Base-by-base conservation (phyloP, 2,797 vertebrate species). In the Ficedula albicollis region DNA sequence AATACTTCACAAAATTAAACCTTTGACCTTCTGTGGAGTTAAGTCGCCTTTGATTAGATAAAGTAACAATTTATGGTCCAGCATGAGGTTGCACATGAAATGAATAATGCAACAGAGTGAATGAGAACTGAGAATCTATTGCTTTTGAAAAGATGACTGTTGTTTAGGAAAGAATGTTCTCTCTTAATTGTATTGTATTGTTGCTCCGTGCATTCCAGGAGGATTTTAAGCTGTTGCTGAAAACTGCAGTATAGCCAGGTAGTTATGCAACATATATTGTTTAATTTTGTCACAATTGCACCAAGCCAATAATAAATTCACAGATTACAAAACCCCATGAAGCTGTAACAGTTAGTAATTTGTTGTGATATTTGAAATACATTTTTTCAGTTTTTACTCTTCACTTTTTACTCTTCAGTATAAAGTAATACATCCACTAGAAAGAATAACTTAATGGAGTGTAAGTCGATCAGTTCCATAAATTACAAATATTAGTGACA, bases 51-150 rank as follows among this genome's bases (percentile, higher is more conserved):
- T 98, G 98, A 98, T 98, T 98, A 98, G 98, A 98, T 98, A 98
- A 98, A 98, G 98, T 98, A 98, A 98, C 98, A 98, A 98, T 98
- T 98, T 98, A 98, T 98, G 98, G 98, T 98, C 97, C 96, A 96
- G 98, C 97, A 97, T 97, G 98, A 98, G 97, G 97, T 98, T 98
- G 97, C 98, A 97, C 97, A 98, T 98, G 98, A 99, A 99, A 99
- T 99, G 99, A 99, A 99, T 98, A 99, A 98, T 99, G 97, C 97
- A 98, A 94, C 87, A 98, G 97, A 95, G 93, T 97, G 96, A 62
- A 97, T 97, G 97, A 96, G 97, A 95, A 93, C 96, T 95, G 95
- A 97, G 97, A 95, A 97, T 96, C 97, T 97, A 97, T 98, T 98
- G 97, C 97, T 97, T 99, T 99, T 97, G 96, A 97, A 98, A 97